These are phyloP conservation scores for Tetropium fuscum DNA, from an alignment of 2,888 invertebrate genomes.

Conservation along the genomic window DNA sequence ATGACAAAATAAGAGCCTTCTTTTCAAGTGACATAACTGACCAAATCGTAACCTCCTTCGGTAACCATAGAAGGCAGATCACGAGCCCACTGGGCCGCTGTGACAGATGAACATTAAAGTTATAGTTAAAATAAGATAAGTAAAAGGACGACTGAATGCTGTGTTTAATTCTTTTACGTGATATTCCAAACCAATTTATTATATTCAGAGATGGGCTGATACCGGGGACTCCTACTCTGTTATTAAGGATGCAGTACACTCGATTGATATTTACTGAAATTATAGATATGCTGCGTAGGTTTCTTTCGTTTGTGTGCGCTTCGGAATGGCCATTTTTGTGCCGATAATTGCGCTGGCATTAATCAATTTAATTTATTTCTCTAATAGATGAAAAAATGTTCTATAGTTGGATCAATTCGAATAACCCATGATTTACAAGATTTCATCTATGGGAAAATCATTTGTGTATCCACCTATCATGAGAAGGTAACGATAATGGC, in stretches of 20 bases:
- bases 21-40: conserved; percentile 58
- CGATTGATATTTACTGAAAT: conserved; percentile 60
- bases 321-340: conserved; percentile 35
- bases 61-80: neutral
- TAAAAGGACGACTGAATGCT: conserved; percentile 66
- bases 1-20: conserved; percentile 67
- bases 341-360: conserved; percentile 40
- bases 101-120: conserved; percentile 63
- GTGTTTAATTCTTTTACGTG: conserved; percentile 67
- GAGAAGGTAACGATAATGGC: too few relatives aligned
- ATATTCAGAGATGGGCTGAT: conserved; percentile 60
- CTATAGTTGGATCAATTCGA: too few relatives aligned
- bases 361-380: conserved; percentile 43
- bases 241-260: conserved; percentile 53
- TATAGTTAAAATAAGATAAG: conserved; percentile 66
- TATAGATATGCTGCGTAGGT: conserved; percentile 53
- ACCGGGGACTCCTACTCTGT: conserved; percentile 50
- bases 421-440: too few relatives aligned
- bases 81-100: conserved; percentile 49
- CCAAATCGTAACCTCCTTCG: conserved; percentile 35
- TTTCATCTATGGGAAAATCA: too few relatives aligned
- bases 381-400: conserved; percentile 35
- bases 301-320: conserved; percentile 39
- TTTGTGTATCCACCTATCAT: too few relatives aligned
- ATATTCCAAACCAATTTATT: conserved; percentile 66